Evolutionary conservation across 2,797 vertebrate genomes (phyloP).

Genomic region (Falco naumanni): DNA sequence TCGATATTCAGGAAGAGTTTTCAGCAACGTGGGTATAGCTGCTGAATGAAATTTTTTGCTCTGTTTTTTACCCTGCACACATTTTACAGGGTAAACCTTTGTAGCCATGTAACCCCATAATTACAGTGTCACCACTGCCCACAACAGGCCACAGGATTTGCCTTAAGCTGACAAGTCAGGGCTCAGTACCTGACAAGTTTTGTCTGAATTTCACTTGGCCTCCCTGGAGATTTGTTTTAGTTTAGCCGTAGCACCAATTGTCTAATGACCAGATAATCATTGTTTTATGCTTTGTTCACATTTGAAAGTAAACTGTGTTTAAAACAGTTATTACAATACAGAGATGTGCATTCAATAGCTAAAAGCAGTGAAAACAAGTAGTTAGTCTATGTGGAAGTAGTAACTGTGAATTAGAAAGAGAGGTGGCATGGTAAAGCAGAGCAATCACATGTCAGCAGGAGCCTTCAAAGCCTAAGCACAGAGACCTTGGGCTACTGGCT

Average conservation of each 20-base stretch:
- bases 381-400: neutral
- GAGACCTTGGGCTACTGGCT: neutral
- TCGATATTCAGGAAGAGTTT: neutral
- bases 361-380: neutral
- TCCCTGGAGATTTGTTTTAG: neutral
- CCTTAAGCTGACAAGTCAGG: neutral
- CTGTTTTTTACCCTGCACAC: neutral
- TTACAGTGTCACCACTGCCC: neutral
- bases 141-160: neutral
- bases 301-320: neutral
- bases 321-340: neutral
- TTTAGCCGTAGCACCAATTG: neutral
- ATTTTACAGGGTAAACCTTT: neutral
- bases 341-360: neutral
- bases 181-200: neutral
- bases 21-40: neutral
- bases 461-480: neutral
- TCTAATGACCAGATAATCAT: neutral
- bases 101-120: neutral
- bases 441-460: neutral
- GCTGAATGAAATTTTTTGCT: neutral
- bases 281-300: neutral
- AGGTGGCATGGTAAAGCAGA: neutral
- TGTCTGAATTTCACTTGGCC: neutral
- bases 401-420: neutral